A percentile compares a stretch with the other conserved stretches of the same genome.
phyloP scores from a whole-genome alignment of 2,797 vertebrate genomes.

The Furcifer pardalis region DNA sequence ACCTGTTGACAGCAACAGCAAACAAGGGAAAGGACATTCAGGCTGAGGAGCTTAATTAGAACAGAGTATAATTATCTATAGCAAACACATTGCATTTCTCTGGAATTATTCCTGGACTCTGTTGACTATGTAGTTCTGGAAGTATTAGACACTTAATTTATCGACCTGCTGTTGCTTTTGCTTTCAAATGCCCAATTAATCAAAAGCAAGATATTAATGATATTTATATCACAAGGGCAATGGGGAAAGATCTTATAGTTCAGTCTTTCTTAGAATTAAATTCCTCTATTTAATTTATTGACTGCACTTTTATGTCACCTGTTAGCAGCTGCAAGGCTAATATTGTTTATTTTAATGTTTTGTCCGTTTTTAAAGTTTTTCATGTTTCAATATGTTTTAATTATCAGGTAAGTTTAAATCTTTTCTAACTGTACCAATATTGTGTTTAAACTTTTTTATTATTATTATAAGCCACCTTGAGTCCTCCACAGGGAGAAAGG shows the following conservation, averaged over 20 bases:
- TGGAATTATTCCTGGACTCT: slow-evolving; percentile 38
- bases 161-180: slow-evolving; percentile 28
- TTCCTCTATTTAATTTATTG: no score
- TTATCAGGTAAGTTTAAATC: no score
- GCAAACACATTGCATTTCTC: neutral
- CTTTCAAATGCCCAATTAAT: slow-evolving; percentile 38
- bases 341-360: no score
- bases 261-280: no score
- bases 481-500: no score
- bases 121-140: neutral
- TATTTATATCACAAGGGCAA: neutral
- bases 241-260: neutral
- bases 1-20: slow-evolving; percentile 11
- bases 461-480: no score
- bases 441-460: no score
- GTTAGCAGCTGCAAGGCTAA: neutral
- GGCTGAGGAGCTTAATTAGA: slow-evolving; percentile 24
- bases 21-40: slow-evolving; percentile 4
- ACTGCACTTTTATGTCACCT: no score
- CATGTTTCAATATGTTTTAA: no score
- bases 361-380: no score
- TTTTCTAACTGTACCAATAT: no score
- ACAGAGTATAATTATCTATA: slow-evolving; percentile 35
- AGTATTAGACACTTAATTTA: neutral
- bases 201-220: slow-evolving; percentile 45